Evolutionary conservation across 2,113 vertebrate genomes (phyloP), one percentile per base, ranked within the genome.

Genomic region (Thamnaconus septentrionalis): DNA sequence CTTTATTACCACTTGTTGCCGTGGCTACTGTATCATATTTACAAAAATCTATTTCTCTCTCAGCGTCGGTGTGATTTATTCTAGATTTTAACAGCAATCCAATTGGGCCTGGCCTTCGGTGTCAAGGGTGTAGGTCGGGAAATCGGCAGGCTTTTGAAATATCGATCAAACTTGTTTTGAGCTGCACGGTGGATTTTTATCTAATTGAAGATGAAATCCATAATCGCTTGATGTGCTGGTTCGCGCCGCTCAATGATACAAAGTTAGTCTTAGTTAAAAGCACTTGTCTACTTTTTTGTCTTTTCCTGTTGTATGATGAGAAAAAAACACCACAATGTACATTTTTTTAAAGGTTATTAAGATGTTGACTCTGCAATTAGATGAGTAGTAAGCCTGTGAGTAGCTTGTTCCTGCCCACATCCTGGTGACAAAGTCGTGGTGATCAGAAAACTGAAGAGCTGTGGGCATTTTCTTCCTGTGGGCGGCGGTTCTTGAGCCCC

Each of bases 71-170:
- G 75, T 12, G 75, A 86, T 60, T 81, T 74, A 61, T 49, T 56
- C 48, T 67, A 55, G 59, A 65, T 68, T 86, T 82, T 85, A 82
- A 83, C 71, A 64, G 75, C 69, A 68, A 81, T 85, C 70, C 73
- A 3, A 83, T 89, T 52, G 8, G 43, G 4, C 9, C 3, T 47
- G 64, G 59, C 73, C 80, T 86, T 72, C 67, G 51, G 79, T 81
- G 83, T 83, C 81, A 84, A 50, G 70, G 68, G 67, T 71, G 41
- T 74, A 78, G 79, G 81, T 83, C 78, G 83, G 46, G 44, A 53
- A 41, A 83, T 85, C 72, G 73, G 84, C 66, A 71, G 79, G 62
- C 77, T 75, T 73, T 82, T 69, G 77, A 67, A 75, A 74, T 77
- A 82, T 78, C 57, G 71, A 84, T 72, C 62, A 55, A 40, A 49